Evolutionary conservation across 2,888 invertebrate genomes (phyloP).

Genomic region (Drosophila quinaria): DNA sequence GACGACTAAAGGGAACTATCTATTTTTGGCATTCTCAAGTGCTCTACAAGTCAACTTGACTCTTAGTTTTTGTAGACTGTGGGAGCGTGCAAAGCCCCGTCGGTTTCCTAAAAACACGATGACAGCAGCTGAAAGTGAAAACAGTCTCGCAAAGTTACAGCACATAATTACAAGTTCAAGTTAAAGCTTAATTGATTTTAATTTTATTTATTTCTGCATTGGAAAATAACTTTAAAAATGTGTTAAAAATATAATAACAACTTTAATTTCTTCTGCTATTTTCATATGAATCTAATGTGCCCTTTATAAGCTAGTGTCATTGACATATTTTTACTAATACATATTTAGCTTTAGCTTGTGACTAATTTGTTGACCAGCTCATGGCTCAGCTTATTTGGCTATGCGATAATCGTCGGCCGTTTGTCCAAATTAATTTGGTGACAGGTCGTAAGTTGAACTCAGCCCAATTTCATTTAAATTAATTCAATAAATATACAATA

Average conservation of each 20-base stretch:
- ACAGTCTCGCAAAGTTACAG: neutral
- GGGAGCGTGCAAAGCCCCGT: conserved; percentile 10
- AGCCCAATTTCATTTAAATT: conserved; percentile 46
- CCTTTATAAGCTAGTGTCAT: conserved; percentile 39
- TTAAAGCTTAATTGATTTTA: neutral
- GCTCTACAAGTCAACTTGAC: conserved; percentile 50
- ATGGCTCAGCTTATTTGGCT: conserved; percentile 24
- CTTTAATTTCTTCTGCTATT: neutral
- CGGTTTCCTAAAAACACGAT: conserved; percentile 17
- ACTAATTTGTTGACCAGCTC: conserved; percentile 48
- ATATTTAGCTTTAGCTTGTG: conserved; percentile 32
- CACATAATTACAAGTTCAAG: neutral
- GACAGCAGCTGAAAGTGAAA: conserved; percentile 42
- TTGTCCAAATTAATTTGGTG: conserved; percentile 63
- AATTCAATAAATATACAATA: conserved; percentile 49
- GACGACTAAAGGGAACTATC: conserved; percentile 43
- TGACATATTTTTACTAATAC: conserved; percentile 21
- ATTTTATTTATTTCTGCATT: neutral
- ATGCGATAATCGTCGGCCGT: conserved; percentile 44
- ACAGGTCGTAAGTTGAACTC: conserved; percentile 44
- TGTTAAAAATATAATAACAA: too few species aligned
- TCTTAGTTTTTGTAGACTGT: conserved; percentile 10
- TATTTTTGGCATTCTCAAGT: conserved; percentile 65
- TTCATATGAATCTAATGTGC: neutral
- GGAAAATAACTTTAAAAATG: neutral